Evolutionary conservation across 2,888 invertebrate species (phyloP), one percentile per base, ranked within the genome.

Genomic region (Erannis defoliaria): DNA sequence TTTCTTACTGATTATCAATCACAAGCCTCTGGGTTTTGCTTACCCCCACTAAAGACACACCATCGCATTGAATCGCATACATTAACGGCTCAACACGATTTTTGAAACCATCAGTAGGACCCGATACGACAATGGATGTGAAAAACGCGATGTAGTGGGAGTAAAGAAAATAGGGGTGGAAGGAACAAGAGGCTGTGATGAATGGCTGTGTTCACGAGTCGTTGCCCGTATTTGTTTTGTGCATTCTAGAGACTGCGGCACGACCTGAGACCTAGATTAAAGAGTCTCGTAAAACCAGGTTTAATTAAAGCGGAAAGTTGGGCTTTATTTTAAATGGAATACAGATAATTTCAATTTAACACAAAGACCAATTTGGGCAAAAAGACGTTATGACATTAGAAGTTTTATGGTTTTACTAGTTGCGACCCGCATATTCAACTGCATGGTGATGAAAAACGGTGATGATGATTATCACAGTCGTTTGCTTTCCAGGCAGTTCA

Each of bases 1-100:
- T 73, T 73, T 75, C 71, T 68, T 67, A 64, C 74, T 70, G 69
- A 74, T 71, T 67, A 80, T 80, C 76, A 78, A 80, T 80, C 78
- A 78, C 73, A 66, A 66, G 64, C 66, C 55, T 54, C 55, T 42
- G 54, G 53, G 40, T 31, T 19, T 57, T 55, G 55, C 51, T 37
- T 19, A 19, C 26, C n/a, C 43, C 5, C 35, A 48, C 35, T 16
- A 49, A 12, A 18, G 12, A 9, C 8, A n/a, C 12, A 5, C 1
- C 5, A 45, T 55, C 9, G 29, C 37, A n/a, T n/a, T 18, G 16
- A 29, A 40, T 1, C 12, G 1, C n/a, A 23, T 55, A 61, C 65
- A 67, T 35, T 40, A 64, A 56, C 26, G 51, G 12, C 18, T n/a
- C 2, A 12, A 16, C 10, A 31, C 14, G n/a, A 10, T 4, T 9